A percentile compares a stretch with the other conserved stretches of the same genome.
Evolutionary conservation across 2,113 vertebrate species (phyloP).

Genomic region (Chionomys nivalis): DNA sequence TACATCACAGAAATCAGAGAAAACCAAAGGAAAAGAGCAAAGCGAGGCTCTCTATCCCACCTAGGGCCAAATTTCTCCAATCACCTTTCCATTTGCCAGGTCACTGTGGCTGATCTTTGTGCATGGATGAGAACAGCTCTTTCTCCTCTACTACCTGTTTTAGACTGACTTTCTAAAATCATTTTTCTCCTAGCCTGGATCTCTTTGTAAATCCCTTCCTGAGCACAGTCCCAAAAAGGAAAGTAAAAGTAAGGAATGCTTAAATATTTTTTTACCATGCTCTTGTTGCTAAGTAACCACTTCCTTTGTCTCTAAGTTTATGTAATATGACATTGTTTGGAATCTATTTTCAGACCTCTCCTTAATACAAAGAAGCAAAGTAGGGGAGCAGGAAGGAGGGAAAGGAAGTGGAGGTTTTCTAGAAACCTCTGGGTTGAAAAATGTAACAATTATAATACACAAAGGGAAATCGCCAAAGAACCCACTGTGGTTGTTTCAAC

Average conservation of each 20-base stretch:
- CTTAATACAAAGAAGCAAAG: slow-evolving; percentile 69
- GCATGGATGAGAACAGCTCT: not conserved
- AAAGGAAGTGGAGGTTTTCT: slow-evolving; percentile 18
- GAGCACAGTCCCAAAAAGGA: slow-evolving; percentile 68
- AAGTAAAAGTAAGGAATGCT: slow-evolving; percentile 82
- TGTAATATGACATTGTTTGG: slow-evolving; percentile 80
- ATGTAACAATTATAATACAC: slow-evolving; percentile 43
- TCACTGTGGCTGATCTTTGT: not conserved
- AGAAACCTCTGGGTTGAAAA: slow-evolving; percentile 66
- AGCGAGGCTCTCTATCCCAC: not conserved
- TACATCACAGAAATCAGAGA: not conserved
- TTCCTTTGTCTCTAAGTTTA: slow-evolving; percentile 80
- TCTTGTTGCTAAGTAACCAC: slow-evolving; percentile 86
- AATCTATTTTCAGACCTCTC: slow-evolving; percentile 66
- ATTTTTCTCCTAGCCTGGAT: slow-evolving; percentile 52
- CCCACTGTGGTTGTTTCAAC: slow-evolving; percentile 47
- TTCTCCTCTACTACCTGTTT: not conserved
- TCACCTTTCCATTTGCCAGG: not conserved
- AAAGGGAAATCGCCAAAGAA: not conserved
- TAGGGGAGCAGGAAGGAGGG: slow-evolving; percentile 22
- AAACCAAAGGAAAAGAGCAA: not conserved
- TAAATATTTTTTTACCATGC: slow-evolving; percentile 45
- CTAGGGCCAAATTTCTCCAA: not conserved
- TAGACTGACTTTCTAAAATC: not conserved
- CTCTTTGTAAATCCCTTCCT: slow-evolving; percentile 70